These are phyloP conservation scores for Stichopus horrens DNA, from an alignment of 53 echinoderm and acorn worm species.

Conservation along the genomic window DNA sequence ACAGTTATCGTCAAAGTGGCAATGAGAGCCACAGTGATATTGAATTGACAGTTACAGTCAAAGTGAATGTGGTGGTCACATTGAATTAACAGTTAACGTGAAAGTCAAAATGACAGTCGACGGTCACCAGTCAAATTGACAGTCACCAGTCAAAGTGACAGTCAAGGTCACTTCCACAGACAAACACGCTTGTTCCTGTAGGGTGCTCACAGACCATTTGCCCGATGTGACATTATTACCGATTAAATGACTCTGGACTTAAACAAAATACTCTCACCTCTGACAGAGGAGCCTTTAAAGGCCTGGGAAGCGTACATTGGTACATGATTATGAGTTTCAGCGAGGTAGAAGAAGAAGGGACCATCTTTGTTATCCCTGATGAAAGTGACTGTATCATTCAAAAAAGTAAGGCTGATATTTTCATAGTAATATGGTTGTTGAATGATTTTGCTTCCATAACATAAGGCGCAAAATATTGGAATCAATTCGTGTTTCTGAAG, in stretches of 20 bases:
- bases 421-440: constrained; percentile 79
- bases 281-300: constrained; percentile 71
- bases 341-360: constrained; percentile 86
- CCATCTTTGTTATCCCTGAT: constrained; percentile 62
- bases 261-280: constrained; percentile 52
- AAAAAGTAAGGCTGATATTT: constrained; percentile 64
- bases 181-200: background rate
- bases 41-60: too few relatives aligned
- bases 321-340: constrained; percentile 67
- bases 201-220: too few relatives aligned
- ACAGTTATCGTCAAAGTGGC: background rate
- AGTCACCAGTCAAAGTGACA: background rate
- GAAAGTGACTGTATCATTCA: constrained; percentile 71
- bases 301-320: constrained; percentile 58
- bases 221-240: too few relatives aligned
- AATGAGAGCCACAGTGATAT: background rate
- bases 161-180: background rate
- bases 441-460: constrained; percentile 62
- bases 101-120: too few relatives aligned
- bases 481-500: background rate
- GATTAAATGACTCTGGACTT: too few relatives aligned
- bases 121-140: background rate
- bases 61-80: too few relatives aligned
- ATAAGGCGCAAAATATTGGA: constrained; percentile 59
- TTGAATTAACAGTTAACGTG: too few relatives aligned